These are phyloP conservation scores for Chamaetylas fuelleborni DNA, from an alignment of 2,113 vertebrate species.

Conservation along the genomic window DNA sequence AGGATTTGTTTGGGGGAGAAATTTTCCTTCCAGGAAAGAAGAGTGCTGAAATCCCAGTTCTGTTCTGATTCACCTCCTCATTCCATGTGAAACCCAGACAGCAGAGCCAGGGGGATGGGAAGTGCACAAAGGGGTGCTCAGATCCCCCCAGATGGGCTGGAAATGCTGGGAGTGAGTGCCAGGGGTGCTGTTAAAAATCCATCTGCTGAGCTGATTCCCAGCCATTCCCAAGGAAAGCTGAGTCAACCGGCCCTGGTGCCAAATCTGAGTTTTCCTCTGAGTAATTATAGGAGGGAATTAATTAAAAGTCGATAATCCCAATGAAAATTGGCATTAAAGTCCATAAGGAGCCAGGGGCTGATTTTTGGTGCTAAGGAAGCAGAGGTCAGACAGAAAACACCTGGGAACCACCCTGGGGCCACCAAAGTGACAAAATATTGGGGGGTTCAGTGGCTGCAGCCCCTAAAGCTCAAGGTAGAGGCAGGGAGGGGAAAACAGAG, in stretches of 20 bases:
- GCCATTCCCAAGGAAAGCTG: background rate
- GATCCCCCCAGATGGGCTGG: background rate
- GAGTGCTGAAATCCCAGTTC: background rate
- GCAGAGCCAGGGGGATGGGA: too few relatives aligned
- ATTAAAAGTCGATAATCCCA: background rate
- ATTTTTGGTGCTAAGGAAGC: background rate
- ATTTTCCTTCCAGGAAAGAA: background rate
- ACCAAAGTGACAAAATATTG: background rate
- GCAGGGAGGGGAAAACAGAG: background rate
- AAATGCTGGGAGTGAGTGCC: background rate
- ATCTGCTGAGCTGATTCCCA: background rate
- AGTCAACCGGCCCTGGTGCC: background rate
- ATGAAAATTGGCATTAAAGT: background rate
- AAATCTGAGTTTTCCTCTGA: background rate
- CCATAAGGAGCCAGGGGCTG: background rate
- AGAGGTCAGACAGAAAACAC: background rate
- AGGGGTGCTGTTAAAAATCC: background rate
- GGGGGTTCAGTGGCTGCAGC: background rate
- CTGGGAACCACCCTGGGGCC: background rate
- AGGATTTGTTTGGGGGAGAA: background rate
- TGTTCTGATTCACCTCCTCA: background rate
- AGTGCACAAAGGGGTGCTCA: background rate
- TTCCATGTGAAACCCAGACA: background rate
- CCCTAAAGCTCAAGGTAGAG: background rate
- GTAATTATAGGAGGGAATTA: background rate